Base-by-base conservation (phyloP, 2,888 invertebrate species). In the Hypsopygia costalis region DNA sequence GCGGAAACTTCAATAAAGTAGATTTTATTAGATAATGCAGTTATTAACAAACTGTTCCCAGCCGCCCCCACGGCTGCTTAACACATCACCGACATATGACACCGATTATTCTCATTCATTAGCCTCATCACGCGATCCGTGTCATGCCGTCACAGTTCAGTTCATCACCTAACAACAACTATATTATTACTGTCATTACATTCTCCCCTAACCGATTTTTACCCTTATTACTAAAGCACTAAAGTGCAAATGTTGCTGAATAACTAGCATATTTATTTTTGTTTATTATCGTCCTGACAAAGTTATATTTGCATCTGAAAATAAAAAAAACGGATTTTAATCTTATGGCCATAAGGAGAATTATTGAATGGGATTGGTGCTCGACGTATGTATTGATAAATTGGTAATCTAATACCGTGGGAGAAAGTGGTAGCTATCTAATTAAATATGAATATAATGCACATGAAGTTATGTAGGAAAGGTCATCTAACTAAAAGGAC, bases 371-470 rank as follows among this genome's bases (percentile, higher is more conserved):
- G 8, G 1, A 16, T 33, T 33, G 11, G 20, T 33, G 3, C 3
- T 2, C 4, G 16, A 4, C 16, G 16, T 16, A 4, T 16, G 16
- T 16, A 16, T 16, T 4, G 16, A 16, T 16, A 16, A 16, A 16
- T 2, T 16, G 16, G 16, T 6, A 25, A 39, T 65, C 47, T 38
- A 16, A 49, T 48, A 81, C 80, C 86, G 86, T 86, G 86, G 81
- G 86, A 86, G 78, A 81, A 74, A 70, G 55, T 37, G 33, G 37
- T 58, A 52, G 52, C 49, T 61, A 52, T 48, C 62, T 80, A 80
- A 85, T 85, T 81, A 80, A 83, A 82, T 83, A 83, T 83, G 76
- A 77, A 82, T 79, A 64, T 60, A 69, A 65, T 68, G 58, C 62
- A 67, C 28, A 27, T 42, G 38, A 43, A 39, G 39, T 40, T 41